Evolutionary conservation across 2,888 invertebrate genomes (phyloP).

Genomic region (Drosophila cracens): DNA sequence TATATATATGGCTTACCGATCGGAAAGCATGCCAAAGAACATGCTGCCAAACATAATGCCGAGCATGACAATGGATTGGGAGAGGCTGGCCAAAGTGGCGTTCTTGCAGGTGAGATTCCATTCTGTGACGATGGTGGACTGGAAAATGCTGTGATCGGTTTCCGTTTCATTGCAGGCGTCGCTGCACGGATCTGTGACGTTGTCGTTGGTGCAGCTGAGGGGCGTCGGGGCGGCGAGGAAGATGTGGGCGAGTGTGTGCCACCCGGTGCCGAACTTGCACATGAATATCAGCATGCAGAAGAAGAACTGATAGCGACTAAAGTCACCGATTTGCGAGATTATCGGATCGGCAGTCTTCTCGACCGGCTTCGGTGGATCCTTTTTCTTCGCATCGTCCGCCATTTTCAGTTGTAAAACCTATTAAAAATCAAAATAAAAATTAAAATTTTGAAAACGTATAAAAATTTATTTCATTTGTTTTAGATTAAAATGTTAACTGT

Average conservation of each 20-base stretch:
- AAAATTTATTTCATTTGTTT: background rate
- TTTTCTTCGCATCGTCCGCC: conserved; percentile 12
- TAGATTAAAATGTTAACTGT: background rate
- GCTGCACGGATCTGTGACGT: conserved; percentile 85
- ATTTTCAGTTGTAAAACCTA: background rate
- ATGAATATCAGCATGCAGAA: conserved; percentile 89
- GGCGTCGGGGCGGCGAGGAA: conserved; percentile 90
- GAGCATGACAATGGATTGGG: conserved; percentile 91
- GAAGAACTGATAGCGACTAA: conserved; percentile 91
- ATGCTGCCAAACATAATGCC: conserved; percentile 92
- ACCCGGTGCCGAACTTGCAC: conserved; percentile 91
- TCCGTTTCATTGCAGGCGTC: conserved; percentile 86
- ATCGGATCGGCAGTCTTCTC: conserved; percentile 86
- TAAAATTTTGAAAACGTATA: background rate
- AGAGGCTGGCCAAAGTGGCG: conserved; percentile 89
- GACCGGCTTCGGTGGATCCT: conserved; percentile 43
- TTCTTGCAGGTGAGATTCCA: conserved; percentile 88
- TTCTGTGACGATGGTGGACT: conserved; percentile 90
- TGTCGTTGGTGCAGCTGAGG: conserved; percentile 86
- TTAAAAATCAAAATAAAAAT: background rate
- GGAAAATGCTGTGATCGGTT: conserved; percentile 88
- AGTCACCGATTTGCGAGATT: conserved; percentile 89
- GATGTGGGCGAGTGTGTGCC: conserved; percentile 92
- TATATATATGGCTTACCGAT: conserved; percentile 87
- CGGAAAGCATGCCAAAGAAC: conserved; percentile 90